Evolutionary conservation across 2,113 vertebrate species (phyloP), one percentile per base, ranked within the genome.

Genomic region (Daubentonia madagascariensis): DNA sequence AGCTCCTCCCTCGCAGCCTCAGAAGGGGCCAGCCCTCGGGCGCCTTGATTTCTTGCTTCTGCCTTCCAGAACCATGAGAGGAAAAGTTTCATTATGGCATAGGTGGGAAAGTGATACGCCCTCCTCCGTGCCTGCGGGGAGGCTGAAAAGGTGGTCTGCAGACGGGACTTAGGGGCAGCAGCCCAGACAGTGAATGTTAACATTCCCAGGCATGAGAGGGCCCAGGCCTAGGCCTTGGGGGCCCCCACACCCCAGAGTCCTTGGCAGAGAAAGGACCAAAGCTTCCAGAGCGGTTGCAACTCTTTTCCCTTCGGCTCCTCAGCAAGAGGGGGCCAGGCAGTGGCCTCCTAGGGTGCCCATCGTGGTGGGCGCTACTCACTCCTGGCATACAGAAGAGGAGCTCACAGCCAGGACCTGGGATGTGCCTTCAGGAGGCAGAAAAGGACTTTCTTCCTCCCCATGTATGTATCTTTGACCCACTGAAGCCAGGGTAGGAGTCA

Each of bases 261-360:
- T 35, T 16, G 65, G 28, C 12, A 61, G 16, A 86, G 35, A 50
- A 54, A 75, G 9, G 57, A 22, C 59, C 17, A 73, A 81, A 25
- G 45, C 23, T 72, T 89, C 67, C 14, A 30, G 63, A 32, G 8
- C 2, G 0, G 10, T 25, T 17, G 20, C 0, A 5, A 18, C 20
- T 22, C 61, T 40, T 81, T 14, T 85, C 43, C 40, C 79, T 43
- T 48, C 30, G 10, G 6, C 16, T 35, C 12, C 6, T 2, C 2
- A 7, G 1, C 4, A 10, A 40, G 43, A 67, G 48, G 14, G 2
- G 22, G 20, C 35, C 37, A 14, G 67, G 17, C 13, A 17, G 28
- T 17, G 0, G 0, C 20, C 48, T 87, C 70, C 32, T 13, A 6
- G 37, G 70, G 57, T 4, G 9, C 8, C 57, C 2, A 0, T 43